These are phyloP conservation scores for Theretra japonica DNA, from an alignment of 2,888 invertebrate species.

Conservation along the genomic window DNA sequence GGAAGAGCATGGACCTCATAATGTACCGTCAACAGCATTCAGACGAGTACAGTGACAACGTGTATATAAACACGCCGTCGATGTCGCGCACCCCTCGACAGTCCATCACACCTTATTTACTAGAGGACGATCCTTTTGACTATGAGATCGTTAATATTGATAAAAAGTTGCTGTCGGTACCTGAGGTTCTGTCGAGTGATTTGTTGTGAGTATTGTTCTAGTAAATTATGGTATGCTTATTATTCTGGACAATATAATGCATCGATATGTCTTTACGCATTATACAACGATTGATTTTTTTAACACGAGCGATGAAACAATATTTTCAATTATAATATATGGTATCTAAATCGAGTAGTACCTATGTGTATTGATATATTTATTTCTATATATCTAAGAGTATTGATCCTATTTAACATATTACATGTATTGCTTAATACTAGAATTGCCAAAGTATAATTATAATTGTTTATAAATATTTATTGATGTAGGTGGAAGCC, in stretches of 20 bases:
- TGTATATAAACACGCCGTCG: slow-evolving; percentile 42
- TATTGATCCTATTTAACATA: too few species aligned
- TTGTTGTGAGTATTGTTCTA: slow-evolving; percentile 29
- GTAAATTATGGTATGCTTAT: too few species aligned
- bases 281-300: too few species aligned
- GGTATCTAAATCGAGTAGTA: too few species aligned
- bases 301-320: too few species aligned
- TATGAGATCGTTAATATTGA: slow-evolving; percentile 79
- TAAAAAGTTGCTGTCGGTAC: slow-evolving; percentile 54
- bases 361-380: too few species aligned
- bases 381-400: too few species aligned
- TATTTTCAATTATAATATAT: too few species aligned
- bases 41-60: slow-evolving; percentile 57
- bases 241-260: too few species aligned
- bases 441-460: too few species aligned
- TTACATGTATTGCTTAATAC: too few species aligned
- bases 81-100: slow-evolving; percentile 36
- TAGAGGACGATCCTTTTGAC: slow-evolving; percentile 75
- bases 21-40: slow-evolving; percentile 48
- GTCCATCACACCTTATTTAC: slow-evolving; percentile 37
- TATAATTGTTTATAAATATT: not conserved
- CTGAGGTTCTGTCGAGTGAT: slow-evolving; percentile 38
- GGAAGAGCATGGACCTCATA: slow-evolving; percentile 48
- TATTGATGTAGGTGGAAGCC: slow-evolving; percentile 1
- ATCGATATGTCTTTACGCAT: too few species aligned